phyloP scores from a whole-genome alignment of 2,797 vertebrate genomes.

The Pantherophis vulpinus region DNA sequence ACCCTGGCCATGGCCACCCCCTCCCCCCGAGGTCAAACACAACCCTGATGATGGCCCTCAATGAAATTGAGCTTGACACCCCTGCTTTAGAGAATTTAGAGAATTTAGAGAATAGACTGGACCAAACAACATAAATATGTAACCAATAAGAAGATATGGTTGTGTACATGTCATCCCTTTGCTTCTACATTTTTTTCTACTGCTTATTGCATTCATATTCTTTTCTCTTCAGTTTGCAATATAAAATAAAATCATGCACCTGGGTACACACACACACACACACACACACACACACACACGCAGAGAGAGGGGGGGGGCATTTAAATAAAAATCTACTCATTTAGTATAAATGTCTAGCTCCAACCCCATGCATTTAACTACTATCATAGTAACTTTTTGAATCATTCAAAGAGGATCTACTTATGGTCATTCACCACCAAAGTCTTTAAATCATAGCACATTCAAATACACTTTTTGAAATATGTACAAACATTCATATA shows the following conservation, averaged over 20 bases:
- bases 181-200: neutral
- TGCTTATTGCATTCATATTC: neutral
- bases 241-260: neutral
- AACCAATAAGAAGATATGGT: neutral
- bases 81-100: too few relatives aligned
- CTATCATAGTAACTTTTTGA: neutral
- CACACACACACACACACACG: too few relatives aligned
- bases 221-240: neutral
- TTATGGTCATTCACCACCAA: neutral
- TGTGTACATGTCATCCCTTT: neutral
- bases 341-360: neutral
- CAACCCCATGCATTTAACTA: neutral
- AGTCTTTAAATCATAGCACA: neutral
- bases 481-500: neutral
- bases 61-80: too few relatives aligned
- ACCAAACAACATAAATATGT: accelerated
- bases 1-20: too few relatives aligned
- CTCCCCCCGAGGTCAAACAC: too few relatives aligned
- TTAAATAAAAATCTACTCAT: neutral
- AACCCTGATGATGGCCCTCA: too few relatives aligned
- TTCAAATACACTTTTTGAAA: neutral
- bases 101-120: neutral
- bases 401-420: neutral
- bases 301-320: neutral
- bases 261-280: too few relatives aligned